Evolutionary conservation across 53 echinoderm and acorn worm genomes (phyloP), one percentile per base, ranked within the genome.

Genomic region (Mesocentrotus franciscanus): DNA sequence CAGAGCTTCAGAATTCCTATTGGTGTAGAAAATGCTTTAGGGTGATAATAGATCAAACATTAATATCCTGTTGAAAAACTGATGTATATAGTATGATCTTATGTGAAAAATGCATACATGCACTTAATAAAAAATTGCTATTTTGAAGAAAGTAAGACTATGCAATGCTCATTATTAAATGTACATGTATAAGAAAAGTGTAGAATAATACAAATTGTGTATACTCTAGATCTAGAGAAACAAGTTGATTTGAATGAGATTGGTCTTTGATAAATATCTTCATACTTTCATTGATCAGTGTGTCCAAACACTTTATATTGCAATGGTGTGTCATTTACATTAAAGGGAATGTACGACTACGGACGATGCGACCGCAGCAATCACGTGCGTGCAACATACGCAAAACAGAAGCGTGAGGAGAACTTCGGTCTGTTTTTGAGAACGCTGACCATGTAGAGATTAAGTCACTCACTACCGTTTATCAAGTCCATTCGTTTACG

Each of bases 61-160:
- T 87, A 87, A 87, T 87, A 87, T 87, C 87, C 87, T 87, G 84
- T 84, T 84, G 11, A 87, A 87, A 81, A 81, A 9, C 16, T 2
- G 34, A 81, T 39, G 42, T 22, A 20, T 22, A 20, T 81, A 18
- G 22, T 36, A 39, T 64, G 6, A 64, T 64, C 64, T 20, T 64
- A 6, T 20, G 5, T 64, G 64, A 64, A 12, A 36, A 39, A 42
- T 39, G 42, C 13, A 12, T 10, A 33, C 9, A 20, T 20, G 20
- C 15, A 20, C 20, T 0, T 64, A 29, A 9, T 76, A 76, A 10
- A 32, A 30, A 30, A 27, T 75, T 76, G 33, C n/a, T 76, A 30
- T 33, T 64, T 76, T 76, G 33, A 76, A 76, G 76, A 76, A 14
- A 33, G 13, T 33, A 76, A 76, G 33, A 4, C 13, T 76, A 30